phyloP scores from a whole-genome alignment of 30 jellyfish, hydroid and myxozoan species.

The Turritopsis dohrnii region DNA sequence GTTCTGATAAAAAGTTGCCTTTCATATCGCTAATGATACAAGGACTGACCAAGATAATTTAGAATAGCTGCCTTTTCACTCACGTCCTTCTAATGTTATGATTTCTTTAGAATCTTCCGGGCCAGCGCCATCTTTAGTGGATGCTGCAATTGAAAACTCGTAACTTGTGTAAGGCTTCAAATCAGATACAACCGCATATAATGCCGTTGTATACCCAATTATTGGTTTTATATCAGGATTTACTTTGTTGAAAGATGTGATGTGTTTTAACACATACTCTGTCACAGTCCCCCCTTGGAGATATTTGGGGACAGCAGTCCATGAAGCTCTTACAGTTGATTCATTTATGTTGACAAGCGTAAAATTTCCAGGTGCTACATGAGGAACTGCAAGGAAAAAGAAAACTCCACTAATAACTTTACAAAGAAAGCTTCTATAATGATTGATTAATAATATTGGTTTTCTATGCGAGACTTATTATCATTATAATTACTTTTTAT shows the following conservation, averaged over 20 bases:
- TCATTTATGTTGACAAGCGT: background rate
- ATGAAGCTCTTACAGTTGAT: background rate
- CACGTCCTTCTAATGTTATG: background rate
- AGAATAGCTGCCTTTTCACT: background rate
- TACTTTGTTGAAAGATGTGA: background rate
- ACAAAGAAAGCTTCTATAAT: too few relatives aligned
- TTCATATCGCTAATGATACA: too few relatives aligned
- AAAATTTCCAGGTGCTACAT: conserved; percentile 17
- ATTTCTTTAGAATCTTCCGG: background rate
- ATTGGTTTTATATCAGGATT: too few relatives aligned
- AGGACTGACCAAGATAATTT: too few relatives aligned
- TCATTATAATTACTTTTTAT: too few relatives aligned
- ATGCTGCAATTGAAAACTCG: background rate
- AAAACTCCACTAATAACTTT: too few relatives aligned
- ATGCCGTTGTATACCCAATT: too few relatives aligned
- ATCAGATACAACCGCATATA: background rate
- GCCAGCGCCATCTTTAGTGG: background rate
- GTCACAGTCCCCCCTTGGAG: conserved; percentile 13
- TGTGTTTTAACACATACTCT: background rate
- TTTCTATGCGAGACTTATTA: too few relatives aligned
- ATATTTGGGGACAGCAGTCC: conserved; percentile 9
- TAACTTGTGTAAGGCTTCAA: background rate
- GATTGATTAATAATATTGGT: too few relatives aligned
- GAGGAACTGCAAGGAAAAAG: conserved; percentile 10
- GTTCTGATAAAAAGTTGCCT: too few relatives aligned